These are phyloP conservation scores for Ateles fusciceps DNA, from an alignment of 2,797 vertebrate genomes.

Conservation along the genomic window DNA sequence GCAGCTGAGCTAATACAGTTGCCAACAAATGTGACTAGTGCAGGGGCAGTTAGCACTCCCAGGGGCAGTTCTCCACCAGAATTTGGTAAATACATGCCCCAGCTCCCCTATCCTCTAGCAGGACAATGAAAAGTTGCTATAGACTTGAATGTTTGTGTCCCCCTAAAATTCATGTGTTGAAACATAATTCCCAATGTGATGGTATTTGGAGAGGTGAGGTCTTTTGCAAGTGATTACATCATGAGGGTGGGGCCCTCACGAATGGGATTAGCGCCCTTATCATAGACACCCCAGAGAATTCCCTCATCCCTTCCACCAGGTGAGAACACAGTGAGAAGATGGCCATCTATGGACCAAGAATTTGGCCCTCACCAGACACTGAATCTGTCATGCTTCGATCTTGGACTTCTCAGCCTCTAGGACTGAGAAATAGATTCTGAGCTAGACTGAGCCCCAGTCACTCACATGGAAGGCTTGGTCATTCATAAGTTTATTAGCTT, in stretches of 20 bases:
- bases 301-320: background rate
- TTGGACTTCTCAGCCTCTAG: background rate
- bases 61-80: background rate
- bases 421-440: background rate
- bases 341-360: background rate
- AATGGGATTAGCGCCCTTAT: background rate
- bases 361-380: background rate
- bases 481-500: accelerated
- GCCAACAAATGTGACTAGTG: too few species aligned
- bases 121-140: accelerated
- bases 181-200: too few species aligned
- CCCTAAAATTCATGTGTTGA: background rate
- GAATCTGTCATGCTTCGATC: background rate
- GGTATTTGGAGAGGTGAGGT: background rate
- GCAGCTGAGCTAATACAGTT: background rate
- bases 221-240: background rate
- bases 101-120: background rate
- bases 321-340: background rate
- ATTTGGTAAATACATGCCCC: background rate
- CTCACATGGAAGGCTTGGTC: accelerated
- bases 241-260: background rate
- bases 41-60: too few species aligned
- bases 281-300: too few species aligned
- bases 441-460: background rate
- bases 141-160: background rate